Evolutionary conservation across 2,113 vertebrate genomes (phyloP), one percentile per base, ranked within the genome.

Genomic region (Narcine bancroftii): DNA sequence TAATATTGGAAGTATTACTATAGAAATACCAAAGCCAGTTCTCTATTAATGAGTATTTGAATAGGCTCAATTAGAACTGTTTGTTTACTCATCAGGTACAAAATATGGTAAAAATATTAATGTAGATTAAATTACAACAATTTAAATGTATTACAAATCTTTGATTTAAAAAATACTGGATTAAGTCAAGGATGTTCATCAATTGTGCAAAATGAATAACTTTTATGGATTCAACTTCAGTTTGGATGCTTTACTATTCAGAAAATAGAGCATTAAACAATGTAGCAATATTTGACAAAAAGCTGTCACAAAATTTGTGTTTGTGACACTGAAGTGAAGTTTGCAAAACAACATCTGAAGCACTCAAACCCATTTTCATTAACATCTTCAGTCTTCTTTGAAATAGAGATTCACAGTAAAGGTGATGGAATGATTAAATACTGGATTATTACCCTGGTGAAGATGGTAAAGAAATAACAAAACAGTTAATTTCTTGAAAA

Each of bases 361-460:
- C 81, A 85, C 29, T 85, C n/a, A 15, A 69, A 69, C 66, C 66
- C 24, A 26, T 69, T 21, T 69, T 21, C 66, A 69, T 60, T 15
- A 5, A 60, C 0, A 60, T 69, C 66, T 69, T 69, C 66, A 69
- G 66, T 69, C 95, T 94, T 95, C 94, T 15, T 95, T 95, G 92
- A 98, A 99, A 69, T 94, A 97, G 4, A 98, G 98, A 93, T 99
- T 99, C 93, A 96, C 93, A 0, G 97, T 95, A 0, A 97, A 99
- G 11, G 97, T 99, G 71, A 97, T 98, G 63, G 98, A 97, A 0
- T 96, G 96, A 94, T 96, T 94, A 95, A 98, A 99, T 92, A 99
- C 95, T 1, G 98, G 98, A 60, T 99, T 99, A 33, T 97, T 96
- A 65, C 94, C 96, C 98, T 99, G 53, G 95, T 85, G 33, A 75